These are phyloP conservation scores for Fulmarus glacialis DNA, from an alignment of 2,113 vertebrate genomes.

Conservation along the genomic window DNA sequence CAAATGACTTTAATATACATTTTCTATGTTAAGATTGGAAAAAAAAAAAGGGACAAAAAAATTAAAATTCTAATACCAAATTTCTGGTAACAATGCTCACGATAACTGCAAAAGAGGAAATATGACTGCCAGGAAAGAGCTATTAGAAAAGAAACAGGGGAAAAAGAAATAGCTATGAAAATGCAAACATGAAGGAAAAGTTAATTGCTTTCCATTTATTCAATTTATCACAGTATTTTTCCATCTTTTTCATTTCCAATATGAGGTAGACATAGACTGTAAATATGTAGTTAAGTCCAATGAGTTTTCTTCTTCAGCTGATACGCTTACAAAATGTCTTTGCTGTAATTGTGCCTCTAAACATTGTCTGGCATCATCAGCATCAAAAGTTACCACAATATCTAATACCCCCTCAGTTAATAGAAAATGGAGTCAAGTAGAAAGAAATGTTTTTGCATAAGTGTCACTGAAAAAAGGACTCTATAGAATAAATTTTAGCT, in stretches of 20 bases:
- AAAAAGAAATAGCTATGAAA: conserved; percentile 2
- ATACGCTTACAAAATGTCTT: neutral
- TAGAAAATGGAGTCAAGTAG: conserved; percentile 36
- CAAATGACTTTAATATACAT: neutral
- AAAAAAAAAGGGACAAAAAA: neutral
- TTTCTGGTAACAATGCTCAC: conserved; percentile 13
- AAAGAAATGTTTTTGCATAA: neutral
- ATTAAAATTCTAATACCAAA: neutral
- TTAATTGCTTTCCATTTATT: conserved; percentile 39
- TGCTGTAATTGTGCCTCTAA: conserved; percentile 62
- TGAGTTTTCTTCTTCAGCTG: conserved; percentile 14
- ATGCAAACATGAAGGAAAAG: conserved; percentile 28
- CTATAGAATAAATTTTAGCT: neutral
- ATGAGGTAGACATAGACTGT: neutral
- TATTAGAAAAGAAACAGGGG: neutral
- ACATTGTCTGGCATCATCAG: conserved; percentile 59
- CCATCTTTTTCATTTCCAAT: conserved; percentile 7
- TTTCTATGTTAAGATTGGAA: neutral
- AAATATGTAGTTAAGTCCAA: conserved; percentile 25
- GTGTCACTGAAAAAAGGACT: neutral
- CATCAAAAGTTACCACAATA: conserved; percentile 37
- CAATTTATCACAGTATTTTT: conserved; percentile 19
- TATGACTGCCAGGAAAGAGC: neutral
- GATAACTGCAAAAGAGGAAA: conserved; percentile 5
- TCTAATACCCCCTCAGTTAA: conserved; percentile 20